phyloP scores from a whole-genome alignment of 2,113 vertebrate species.

The Notiomystis cincta region DNA sequence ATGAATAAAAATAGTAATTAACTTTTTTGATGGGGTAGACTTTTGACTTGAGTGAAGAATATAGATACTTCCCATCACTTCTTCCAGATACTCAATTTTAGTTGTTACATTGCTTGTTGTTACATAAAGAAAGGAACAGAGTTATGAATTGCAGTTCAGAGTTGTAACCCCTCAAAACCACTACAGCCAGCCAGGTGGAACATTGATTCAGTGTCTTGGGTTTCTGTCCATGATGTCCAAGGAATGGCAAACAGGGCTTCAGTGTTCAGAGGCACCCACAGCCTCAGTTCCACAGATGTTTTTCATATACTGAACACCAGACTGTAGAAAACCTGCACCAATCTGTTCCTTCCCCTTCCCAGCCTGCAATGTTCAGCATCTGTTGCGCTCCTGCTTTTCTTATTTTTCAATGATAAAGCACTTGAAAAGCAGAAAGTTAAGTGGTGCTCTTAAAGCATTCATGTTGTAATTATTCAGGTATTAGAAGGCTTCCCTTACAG shows the following conservation, averaged over 20 bases:
- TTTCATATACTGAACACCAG: not conserved
- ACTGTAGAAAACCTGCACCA: not conserved
- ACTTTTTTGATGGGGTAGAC: not conserved
- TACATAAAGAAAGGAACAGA: not conserved
- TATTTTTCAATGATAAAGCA: not conserved
- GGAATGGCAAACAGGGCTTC: not conserved
- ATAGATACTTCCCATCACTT: not conserved
- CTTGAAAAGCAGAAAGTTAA: not conserved
- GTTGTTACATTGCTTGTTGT: not conserved
- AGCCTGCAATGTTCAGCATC: not conserved
- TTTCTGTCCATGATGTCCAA: not conserved
- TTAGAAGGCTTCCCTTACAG: not conserved
- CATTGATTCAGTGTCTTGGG: not conserved
- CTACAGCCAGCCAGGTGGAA: not conserved
- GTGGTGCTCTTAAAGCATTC: not conserved
- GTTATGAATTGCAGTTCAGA: not conserved
- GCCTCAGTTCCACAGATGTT: not conserved
- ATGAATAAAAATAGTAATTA: not conserved
- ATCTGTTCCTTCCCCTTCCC: not conserved
- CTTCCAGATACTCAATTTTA: not conserved
- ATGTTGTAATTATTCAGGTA: not conserved
- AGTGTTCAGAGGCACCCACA: not conserved
- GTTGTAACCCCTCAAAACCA: not conserved
- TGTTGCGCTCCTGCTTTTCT: not conserved
- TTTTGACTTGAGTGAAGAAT: not conserved